Base-by-base conservation (phyloP, 2,113 vertebrate species). In the Callionymus lyra region DNA sequence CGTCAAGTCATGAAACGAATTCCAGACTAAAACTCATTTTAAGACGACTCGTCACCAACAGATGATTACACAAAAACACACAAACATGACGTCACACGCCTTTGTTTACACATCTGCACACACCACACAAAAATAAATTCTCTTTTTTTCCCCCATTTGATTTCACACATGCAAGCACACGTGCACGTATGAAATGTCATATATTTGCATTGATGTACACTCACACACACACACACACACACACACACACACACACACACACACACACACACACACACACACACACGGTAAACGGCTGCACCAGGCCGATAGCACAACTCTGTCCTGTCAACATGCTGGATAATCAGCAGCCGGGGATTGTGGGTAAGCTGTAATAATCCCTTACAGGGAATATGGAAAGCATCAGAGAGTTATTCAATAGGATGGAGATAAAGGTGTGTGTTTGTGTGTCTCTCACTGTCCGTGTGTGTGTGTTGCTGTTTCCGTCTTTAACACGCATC, bases 341-440 rank as follows among this genome's bases (percentile, higher is more conserved):
- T 83, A 79, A 83, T 81, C 80, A 78, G 76, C 76, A 77, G 74
- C 80, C 68, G 68, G 80, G 80, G 76, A 81, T 83, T 83, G 76
- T 83, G 78, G 78, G 78, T 83, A 83, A 82, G 31, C 76, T 79
- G 71, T 80, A 79, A 83, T 83, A 83, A 83, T 83, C 80, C 78
- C 54, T 81, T 13, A 34, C 68, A 79, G 74, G 70, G 68, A 81
- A 83, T 81, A 83, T 73, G 78, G 74, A 80, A 82, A 82, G 69
- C 75, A 73, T 80, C 75, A 70, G 65, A 75, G 77, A 79, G 70
- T 79, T 83, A 83, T 79, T 81, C 80, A 81, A 78, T 77, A 68
- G 80, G 72, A 79, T 62, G 61, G 65, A 79, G 78, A 82, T 82
- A 78, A 81, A 79, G 70, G 70, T 60, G 62, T 43, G 38, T 58